Conservation (phyloP, 2,113 vertebrate genomes). For the Macquaria australasica region DNA sequence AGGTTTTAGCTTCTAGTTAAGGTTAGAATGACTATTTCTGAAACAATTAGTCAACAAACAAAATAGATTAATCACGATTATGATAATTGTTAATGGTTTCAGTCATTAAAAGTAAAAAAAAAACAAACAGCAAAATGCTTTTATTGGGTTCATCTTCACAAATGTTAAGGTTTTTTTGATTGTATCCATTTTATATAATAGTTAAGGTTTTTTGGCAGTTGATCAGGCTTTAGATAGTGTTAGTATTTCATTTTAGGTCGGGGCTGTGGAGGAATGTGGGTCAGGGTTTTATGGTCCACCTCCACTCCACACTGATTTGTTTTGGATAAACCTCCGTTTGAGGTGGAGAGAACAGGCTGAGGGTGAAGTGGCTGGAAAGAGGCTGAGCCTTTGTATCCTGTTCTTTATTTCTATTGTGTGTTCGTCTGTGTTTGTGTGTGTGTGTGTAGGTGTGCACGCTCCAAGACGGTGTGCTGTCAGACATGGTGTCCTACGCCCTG, state of each 20-base stretch:
- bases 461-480: slow-evolving; percentile 89
- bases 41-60: too few relatives aligned
- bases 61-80: too few relatives aligned
- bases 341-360: too few relatives aligned
- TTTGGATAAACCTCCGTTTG: neutral
- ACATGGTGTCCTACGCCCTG: slow-evolving; percentile 93
- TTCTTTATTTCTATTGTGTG: neutral
- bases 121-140: neutral
- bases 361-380: too few relatives aligned
- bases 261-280: too few relatives aligned
- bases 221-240: too few relatives aligned
- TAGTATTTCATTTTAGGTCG: too few relatives aligned
- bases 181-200: neutral
- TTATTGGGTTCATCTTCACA: neutral
- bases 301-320: neutral
- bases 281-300: too few relatives aligned
- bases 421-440: slow-evolving; percentile 15
- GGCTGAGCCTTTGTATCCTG: neutral
- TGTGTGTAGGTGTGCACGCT: slow-evolving; percentile 92
- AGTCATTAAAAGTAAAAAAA: neutral
- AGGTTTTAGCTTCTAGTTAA: too few relatives aligned
- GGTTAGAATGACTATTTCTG: too few relatives aligned
- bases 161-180: neutral
- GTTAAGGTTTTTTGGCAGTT: neutral
- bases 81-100: neutral